Evolutionary conservation across 2,113 vertebrate genomes (phyloP).

Genomic region (Piprites chloris): DNA sequence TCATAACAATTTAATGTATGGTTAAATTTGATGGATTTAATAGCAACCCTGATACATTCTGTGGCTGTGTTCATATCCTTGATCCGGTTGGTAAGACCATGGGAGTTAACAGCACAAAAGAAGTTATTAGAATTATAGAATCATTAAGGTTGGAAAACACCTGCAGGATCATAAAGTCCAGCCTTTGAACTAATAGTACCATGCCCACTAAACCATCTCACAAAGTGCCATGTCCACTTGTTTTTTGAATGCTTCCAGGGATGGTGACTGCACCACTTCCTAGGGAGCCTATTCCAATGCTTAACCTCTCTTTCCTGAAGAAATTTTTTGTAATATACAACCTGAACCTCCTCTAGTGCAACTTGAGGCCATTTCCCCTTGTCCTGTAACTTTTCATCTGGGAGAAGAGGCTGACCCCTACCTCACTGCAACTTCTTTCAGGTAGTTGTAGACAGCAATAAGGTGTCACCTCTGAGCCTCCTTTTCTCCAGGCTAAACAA

Average conservation of each 20-base stretch:
- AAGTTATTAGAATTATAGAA: background rate
- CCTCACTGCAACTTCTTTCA: background rate
- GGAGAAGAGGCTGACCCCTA: rapidly evolving
- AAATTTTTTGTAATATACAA: background rate
- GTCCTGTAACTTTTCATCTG: background rate
- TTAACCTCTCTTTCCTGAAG: background rate
- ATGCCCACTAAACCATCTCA: background rate
- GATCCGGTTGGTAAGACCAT: background rate
- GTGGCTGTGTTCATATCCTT: background rate
- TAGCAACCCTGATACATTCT: background rate
- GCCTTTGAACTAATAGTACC: background rate
- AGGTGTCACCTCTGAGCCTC: background rate
- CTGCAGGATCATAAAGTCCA: background rate
- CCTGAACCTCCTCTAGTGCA: background rate
- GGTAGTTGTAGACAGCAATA: background rate
- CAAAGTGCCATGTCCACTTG: background rate
- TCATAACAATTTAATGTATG: background rate
- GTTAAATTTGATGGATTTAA: background rate
- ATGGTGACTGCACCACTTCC: background rate
- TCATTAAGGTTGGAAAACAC: background rate
- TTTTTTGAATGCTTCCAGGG: background rate
- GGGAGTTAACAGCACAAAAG: background rate
- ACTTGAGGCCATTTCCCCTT: background rate
- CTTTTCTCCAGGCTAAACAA: background rate
- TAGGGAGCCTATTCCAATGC: background rate